These are phyloP conservation scores for Diogma glabrata DNA, from an alignment of 2,888 invertebrate genomes.

Conservation along the genomic window DNA sequence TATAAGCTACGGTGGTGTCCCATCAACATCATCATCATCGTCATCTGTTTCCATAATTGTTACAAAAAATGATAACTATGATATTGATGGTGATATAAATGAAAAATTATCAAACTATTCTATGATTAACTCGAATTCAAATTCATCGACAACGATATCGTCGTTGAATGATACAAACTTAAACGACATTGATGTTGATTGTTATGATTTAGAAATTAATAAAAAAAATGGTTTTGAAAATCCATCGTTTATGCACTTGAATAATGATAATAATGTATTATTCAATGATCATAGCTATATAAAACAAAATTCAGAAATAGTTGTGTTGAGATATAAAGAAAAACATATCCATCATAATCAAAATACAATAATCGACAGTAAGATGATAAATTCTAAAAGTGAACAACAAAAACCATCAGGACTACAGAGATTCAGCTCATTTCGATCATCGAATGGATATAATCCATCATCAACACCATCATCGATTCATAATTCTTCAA, in stretches of 20 bases:
- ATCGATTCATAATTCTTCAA: conserved; percentile 1
- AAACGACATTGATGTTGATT: conserved; percentile 18
- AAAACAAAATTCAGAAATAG: conserved; percentile 35
- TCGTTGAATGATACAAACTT: conserved; percentile 10
- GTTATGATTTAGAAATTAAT: conserved; percentile 30
- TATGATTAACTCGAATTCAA: conserved; percentile 11
- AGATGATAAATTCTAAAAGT: conserved; percentile 4
- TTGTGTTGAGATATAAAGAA: conserved; percentile 34
- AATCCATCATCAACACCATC: background rate
- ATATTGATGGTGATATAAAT: conserved; percentile 7
- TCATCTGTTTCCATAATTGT: conserved; percentile 9
- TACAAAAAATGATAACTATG: conserved; percentile 2
- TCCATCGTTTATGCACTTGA: conserved; percentile 35
- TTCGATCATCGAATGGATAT: conserved; percentile 23
- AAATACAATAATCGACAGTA: conserved; percentile 29
- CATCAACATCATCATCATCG: conserved; percentile 14
- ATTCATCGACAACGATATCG: conserved; percentile 10
- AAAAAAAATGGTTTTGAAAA: conserved; percentile 35
- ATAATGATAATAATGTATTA: conserved; percentile 16
- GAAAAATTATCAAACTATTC: conserved; percentile 9
- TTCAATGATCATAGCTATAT: conserved; percentile 22
- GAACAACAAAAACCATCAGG: background rate
- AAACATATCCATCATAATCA: background rate
- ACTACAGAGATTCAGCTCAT: conserved; percentile 36
- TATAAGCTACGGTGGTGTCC: conserved; percentile 9